Conservation (phyloP, 2,888 invertebrate genomes). For the Panopea generosa region DNA sequence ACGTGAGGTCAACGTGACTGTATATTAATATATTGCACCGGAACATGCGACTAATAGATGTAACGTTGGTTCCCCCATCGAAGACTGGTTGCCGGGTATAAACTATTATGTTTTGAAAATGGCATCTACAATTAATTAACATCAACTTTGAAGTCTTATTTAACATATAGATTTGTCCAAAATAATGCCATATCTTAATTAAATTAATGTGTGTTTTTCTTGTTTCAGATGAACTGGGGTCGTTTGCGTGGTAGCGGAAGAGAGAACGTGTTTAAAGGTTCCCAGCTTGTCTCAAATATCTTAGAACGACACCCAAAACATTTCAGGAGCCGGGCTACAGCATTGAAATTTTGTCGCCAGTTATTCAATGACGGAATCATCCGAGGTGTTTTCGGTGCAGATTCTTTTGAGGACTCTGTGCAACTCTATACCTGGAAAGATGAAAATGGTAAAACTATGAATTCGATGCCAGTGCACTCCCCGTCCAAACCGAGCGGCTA, state of each 20-base stretch:
- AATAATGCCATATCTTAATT: conserved; percentile 18
- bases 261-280: conserved; percentile 80
- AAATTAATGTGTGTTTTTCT: conserved; percentile 25
- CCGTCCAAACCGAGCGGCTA: conserved; percentile 14
- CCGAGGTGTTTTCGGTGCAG: conserved; percentile 75
- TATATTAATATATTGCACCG: too few species aligned
- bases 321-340: conserved; percentile 75
- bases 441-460: conserved; percentile 66
- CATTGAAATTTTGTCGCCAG: conserved; percentile 76
- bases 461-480: conserved; percentile 54
- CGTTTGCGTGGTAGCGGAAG: conserved; percentile 62
- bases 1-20: too few species aligned
- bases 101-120: too few species aligned
- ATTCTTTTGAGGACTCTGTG: conserved; percentile 80
- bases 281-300: conserved; percentile 79
- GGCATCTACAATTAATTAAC: too few species aligned
- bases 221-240: conserved; percentile 73
- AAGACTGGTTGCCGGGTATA: too few species aligned
- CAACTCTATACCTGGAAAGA: conserved; percentile 80
- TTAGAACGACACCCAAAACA: conserved; percentile 75
- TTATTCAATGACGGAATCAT: conserved; percentile 80
- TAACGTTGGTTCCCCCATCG: too few species aligned
- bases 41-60: too few species aligned
- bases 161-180: too few species aligned
- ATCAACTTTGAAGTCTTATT: too few species aligned